Evolutionary conservation across 2,888 invertebrate species (phyloP).

Genomic region (Brenthis ino): DNA sequence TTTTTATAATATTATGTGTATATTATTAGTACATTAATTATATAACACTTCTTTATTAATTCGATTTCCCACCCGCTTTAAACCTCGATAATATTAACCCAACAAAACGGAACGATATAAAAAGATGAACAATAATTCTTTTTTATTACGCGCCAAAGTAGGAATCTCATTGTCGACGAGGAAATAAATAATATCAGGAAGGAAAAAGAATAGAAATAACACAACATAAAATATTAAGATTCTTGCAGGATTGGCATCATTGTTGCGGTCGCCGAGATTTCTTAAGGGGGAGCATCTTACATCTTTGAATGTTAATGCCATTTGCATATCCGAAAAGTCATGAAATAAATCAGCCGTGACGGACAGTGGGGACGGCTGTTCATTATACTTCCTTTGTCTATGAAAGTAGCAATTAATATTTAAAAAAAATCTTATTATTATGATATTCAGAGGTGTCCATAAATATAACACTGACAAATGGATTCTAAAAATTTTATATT

Average conservation of each 20-base stretch:
- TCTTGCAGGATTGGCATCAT: constrained; percentile 81
- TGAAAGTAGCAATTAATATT: constrained; percentile 71
- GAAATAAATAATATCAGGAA: constrained; percentile 80
- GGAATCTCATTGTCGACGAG: constrained; percentile 81
- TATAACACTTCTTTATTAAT: constrained; percentile 47
- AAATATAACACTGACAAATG: constrained; percentile 37
- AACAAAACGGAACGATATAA: constrained; percentile 76
- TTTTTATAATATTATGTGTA: too few species aligned
- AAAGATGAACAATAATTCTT: constrained; percentile 82
- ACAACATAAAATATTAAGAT: constrained; percentile 83
- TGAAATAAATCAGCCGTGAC: constrained; percentile 81
- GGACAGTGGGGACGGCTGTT: constrained; percentile 76
- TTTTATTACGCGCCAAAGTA: constrained; percentile 81
- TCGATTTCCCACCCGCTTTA: constrained; percentile 52
- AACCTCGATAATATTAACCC: constrained; percentile 72
- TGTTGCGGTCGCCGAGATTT: constrained; percentile 74
- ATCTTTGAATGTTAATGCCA: constrained; percentile 81
- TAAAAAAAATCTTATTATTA: constrained; percentile 49
- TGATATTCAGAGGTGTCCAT: constrained; percentile 9
- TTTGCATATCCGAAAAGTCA: constrained; percentile 82
- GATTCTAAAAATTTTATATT: constrained; percentile 46
- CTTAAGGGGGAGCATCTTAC: constrained; percentile 67
- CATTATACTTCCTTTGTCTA: constrained; percentile 74
- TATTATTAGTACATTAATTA: constrained; percentile 11
- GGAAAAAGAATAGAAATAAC: constrained; percentile 80